Evolutionary conservation across 2,888 invertebrate species (phyloP).

Genomic region (Amphipyra tragopoginis): DNA sequence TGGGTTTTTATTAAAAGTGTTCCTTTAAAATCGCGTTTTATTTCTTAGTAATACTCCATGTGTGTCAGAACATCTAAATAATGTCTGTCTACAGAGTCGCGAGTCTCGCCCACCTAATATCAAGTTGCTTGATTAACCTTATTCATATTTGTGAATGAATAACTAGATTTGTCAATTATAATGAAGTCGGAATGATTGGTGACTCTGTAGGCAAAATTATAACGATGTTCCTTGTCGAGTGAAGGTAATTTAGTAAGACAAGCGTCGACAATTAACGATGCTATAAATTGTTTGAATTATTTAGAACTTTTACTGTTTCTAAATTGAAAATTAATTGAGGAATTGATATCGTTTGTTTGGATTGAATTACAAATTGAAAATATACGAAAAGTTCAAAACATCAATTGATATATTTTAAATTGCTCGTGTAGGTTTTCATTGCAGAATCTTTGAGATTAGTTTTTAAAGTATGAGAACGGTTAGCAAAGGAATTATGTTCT

Average conservation of each 20-base stretch:
- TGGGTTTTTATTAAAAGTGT: slow-evolving; percentile 85
- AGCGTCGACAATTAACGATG: background rate
- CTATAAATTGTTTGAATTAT: background rate
- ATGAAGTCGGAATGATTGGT: slow-evolving; percentile 64
- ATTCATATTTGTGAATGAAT: slow-evolving; percentile 64
- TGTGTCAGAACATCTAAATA: slow-evolving; percentile 51
- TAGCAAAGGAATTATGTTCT: too few species aligned
- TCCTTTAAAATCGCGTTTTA: slow-evolving; percentile 78
- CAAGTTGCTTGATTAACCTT: slow-evolving; percentile 88
- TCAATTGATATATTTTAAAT: too few species aligned
- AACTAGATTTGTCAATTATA: slow-evolving; percentile 59
- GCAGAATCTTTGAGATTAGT: too few species aligned
- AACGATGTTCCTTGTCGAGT: slow-evolving; percentile 30
- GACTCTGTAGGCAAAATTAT: slow-evolving; percentile 77
- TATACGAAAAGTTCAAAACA: too few species aligned
- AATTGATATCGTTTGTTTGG: background rate
- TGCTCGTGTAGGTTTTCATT: too few species aligned
- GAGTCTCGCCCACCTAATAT: slow-evolving; percentile 75
- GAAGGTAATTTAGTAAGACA: slow-evolving; percentile 9
- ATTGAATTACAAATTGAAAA: background rate
- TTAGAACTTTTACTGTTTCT: background rate
- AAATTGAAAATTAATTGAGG: background rate
- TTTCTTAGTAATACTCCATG: slow-evolving; percentile 65
- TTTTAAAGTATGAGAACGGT: too few species aligned
- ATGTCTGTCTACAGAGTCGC: slow-evolving; percentile 79